Evolutionary conservation across 1,140 invertebrate genomes (phyloP).

Genomic region (Magallana angulata): DNA sequence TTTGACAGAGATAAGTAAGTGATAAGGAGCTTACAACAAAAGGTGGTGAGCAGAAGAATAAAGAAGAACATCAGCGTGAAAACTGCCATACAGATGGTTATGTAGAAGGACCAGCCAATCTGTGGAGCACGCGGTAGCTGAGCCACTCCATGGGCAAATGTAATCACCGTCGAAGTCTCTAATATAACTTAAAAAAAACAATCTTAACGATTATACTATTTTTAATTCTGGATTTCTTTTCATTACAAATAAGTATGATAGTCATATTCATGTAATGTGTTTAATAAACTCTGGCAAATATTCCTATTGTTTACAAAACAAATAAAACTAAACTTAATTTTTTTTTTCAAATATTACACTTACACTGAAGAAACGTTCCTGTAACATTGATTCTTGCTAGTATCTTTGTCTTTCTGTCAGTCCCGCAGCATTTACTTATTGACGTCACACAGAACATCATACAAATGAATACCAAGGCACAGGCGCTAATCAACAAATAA

Average conservation of each 20-base stretch:
- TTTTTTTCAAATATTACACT: too few species aligned
- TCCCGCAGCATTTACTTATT: background rate
- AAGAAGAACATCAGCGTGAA: background rate
- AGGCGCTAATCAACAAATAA: background rate
- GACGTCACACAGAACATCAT: background rate
- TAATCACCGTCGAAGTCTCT: background rate
- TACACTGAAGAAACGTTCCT: background rate
- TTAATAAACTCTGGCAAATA: too few species aligned
- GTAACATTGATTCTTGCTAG: background rate
- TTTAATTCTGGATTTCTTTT: too few species aligned
- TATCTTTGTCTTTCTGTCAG: background rate
- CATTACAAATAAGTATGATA: too few species aligned
- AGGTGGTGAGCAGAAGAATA: background rate
- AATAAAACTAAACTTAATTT: too few species aligned
- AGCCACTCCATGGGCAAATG: background rate
- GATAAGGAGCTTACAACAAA: background rate
- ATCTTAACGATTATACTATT: background rate
- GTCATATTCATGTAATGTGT: too few species aligned
- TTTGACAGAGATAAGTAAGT: too few species aligned
- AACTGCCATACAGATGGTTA: background rate
- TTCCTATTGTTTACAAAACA: too few species aligned
- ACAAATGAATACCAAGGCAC: background rate
- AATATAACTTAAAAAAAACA: background rate
- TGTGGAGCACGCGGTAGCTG: background rate
- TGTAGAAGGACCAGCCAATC: background rate